Percentiles rank a stretch among this genome's conserved stretches.
phyloP scores from a whole-genome alignment of 2,113 vertebrate genomes.

The Rhinolophus sinicus region DNA sequence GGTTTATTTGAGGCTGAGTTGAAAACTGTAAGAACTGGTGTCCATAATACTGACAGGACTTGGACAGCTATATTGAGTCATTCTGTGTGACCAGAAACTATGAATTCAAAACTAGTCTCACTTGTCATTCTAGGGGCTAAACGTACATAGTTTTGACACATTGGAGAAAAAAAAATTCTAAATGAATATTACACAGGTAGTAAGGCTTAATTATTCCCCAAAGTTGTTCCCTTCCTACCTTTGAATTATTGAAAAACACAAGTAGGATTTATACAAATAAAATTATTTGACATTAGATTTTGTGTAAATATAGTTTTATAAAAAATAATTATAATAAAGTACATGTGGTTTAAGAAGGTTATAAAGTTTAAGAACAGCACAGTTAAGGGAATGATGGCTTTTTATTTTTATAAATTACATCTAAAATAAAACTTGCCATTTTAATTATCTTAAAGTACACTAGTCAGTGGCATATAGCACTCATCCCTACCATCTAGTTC shows the following conservation, averaged over 20 bases:
- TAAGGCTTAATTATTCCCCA: not conserved
- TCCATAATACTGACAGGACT: not conserved
- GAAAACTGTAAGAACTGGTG: not conserved
- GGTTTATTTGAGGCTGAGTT: not conserved
- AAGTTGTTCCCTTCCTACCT: not conserved
- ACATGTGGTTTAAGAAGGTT: not conserved
- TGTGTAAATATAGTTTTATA: not conserved
- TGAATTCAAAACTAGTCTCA: not conserved
- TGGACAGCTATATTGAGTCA: too few species aligned
- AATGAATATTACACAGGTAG: not conserved
- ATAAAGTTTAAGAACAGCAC: not conserved
- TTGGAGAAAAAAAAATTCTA: not conserved
- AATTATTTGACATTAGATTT: not conserved
- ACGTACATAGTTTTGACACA: not conserved
- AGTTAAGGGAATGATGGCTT: not conserved
- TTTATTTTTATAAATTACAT: not conserved
- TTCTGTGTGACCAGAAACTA: not conserved
- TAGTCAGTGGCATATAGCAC: not conserved
- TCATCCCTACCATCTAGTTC: not conserved
- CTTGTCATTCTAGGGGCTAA: not conserved
- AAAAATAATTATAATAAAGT: not conserved
- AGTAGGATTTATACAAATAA: not conserved
- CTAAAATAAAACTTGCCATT: not conserved
- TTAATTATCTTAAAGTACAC: not conserved
- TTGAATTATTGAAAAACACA: not conserved